phyloP scores from a whole-genome alignment of 2,113 vertebrate genomes.

The Brachypteracias leptosomus region DNA sequence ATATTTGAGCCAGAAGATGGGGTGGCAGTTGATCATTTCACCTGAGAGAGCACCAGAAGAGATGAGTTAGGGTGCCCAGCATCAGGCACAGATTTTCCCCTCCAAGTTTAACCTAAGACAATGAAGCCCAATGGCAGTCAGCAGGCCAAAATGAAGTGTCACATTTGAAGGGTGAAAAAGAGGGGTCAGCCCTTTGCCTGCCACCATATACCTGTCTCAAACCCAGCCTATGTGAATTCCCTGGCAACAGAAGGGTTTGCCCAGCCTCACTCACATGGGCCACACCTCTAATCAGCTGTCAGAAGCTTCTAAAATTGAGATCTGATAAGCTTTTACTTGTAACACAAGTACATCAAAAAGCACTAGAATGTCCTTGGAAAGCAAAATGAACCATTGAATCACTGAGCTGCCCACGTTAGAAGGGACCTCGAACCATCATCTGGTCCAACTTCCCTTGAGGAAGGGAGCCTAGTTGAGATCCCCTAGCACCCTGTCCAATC shows the following conservation, averaged over 20 bases:
- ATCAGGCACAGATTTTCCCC: neutral
- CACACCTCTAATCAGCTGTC: neutral
- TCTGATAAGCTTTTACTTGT: neutral
- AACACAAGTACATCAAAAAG: neutral
- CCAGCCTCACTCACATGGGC: neutral
- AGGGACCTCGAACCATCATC: neutral
- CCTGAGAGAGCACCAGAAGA: neutral
- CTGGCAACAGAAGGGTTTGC: neutral
- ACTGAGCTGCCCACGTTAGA: neutral
- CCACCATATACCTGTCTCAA: neutral
- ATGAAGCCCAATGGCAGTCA: neutral
- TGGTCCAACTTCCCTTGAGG: neutral
- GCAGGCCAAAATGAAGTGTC: neutral
- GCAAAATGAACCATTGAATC: neutral
- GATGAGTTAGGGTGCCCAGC: neutral
- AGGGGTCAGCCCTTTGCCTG: neutral
- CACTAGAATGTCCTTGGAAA: neutral
- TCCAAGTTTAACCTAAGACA: neutral
- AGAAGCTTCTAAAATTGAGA: neutral
- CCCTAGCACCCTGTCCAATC: neutral
- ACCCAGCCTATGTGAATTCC: neutral
- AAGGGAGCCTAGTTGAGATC: neutral
- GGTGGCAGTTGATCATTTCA: neutral
- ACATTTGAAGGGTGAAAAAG: neutral
- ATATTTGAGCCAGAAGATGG: neutral